Evolutionary conservation across 2,797 vertebrate genomes (phyloP), one percentile per base, ranked within the genome.

Genomic region (Acestrorhynchus altus): DNA sequence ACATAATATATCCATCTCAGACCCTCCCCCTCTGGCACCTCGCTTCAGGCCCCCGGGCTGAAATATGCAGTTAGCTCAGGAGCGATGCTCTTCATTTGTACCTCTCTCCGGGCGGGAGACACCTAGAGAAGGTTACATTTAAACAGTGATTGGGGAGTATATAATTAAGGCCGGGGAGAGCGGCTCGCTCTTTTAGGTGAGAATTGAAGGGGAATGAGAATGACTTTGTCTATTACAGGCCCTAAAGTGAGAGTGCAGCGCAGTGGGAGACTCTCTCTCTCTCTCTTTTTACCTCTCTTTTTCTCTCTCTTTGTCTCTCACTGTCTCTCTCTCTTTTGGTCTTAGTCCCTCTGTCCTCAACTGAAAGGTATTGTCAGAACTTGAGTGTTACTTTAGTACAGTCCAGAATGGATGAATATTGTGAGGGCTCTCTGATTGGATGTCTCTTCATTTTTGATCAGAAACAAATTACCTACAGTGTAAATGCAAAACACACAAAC

Each of bases 201-300:
- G 88, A 92, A 90, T 89, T 90, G 89, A 89, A 89, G 82, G 87
- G 79, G 90, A 92, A 91, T 90, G 90, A 92, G 83, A 88, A 89
- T 80, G 88, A 87, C 87, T 88, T 83, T 90, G 89, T 91, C 92
- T 87, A 92, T 92, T 91, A 92, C 88, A 68, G 80, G 83, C 85
- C 77, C 85, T 90, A 88, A 90, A 88, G 89, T 88, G 84, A 87
- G 87, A 88, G 84, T 81, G 82, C 72, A 31, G 84, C 81, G 83
- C 72, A 31, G 81, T 81, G 77, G 83, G 86, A 83, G 81, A 77
- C 78, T 84, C 54, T 67, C 84, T 86, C 73, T 59, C 76, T 78
- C 81, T 84, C 75, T 35, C 47, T 8, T 60, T 69, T 9, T 1
- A n/a, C 24, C 61, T 64, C 49, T 44, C 20, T 44, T 12, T 51